phyloP scores from a whole-genome alignment of 1,140 invertebrate species.

The Drosophila neocordata region DNA sequence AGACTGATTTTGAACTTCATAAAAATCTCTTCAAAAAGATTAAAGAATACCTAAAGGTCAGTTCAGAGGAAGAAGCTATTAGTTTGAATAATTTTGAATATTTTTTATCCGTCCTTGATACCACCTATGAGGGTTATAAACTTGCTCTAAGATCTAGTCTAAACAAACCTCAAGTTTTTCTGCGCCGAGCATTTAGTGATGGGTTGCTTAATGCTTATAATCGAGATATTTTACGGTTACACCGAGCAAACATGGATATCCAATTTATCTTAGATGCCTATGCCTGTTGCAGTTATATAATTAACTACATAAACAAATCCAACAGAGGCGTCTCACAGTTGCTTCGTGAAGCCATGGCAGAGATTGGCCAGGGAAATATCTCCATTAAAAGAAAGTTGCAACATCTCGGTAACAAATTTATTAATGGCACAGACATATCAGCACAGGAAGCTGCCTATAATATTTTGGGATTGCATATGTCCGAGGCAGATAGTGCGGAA shows the following conservation, averaged over 20 bases:
- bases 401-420: neutral
- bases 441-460: neutral
- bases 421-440: neutral
- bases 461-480: neutral
- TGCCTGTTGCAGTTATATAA: constrained; percentile 1
- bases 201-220: neutral
- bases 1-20: too few relatives aligned
- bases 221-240: neutral
- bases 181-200: neutral
- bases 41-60: too few relatives aligned
- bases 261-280: neutral
- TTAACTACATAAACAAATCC: neutral
- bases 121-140: neutral
- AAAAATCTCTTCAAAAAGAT: too few relatives aligned
- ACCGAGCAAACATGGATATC: neutral
- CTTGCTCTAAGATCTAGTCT: neutral
- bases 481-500: neutral
- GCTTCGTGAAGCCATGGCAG: neutral
- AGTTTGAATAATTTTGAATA: too few relatives aligned
- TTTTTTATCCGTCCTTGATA: neutral
- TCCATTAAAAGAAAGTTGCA: neutral
- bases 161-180: neutral
- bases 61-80: too few relatives aligned
- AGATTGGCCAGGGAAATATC: neutral
- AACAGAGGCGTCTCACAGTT: neutral